Evolutionary conservation across 2,888 invertebrate species (phyloP).

Genomic region (Sarcophaga carnaria): DNA sequence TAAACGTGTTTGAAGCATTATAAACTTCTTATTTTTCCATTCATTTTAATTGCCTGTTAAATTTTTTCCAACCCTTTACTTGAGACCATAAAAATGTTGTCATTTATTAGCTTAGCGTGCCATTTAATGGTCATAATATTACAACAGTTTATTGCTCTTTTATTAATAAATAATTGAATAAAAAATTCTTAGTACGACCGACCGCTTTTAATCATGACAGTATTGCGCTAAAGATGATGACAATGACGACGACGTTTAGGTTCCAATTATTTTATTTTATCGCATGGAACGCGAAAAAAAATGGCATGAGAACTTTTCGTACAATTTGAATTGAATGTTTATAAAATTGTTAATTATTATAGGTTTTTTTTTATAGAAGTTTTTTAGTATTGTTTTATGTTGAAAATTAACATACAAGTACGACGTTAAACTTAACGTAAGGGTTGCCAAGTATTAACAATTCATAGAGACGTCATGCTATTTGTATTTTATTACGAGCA

Average conservation of each 20-base stretch:
- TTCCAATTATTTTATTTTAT: slow-evolving; percentile 29
- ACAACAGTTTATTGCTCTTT: neutral
- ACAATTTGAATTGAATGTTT: neutral
- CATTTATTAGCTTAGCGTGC: neutral
- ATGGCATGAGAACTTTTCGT: slow-evolving; percentile 38
- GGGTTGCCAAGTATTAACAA: neutral
- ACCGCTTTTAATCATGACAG: slow-evolving; percentile 4
- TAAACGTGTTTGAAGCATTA: too few relatives aligned
- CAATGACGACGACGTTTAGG: slow-evolving; percentile 5
- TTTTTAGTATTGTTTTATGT: slow-evolving; percentile 1
- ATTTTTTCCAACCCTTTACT: neutral
- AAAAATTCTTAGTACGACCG: neutral
- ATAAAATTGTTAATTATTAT: neutral
- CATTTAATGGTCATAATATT: neutral
- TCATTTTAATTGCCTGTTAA: neutral
- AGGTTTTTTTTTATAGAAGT: slow-evolving; percentile 1
- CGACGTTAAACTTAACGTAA: neutral
- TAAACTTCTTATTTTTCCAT: too few relatives aligned
- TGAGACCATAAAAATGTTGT: neutral
- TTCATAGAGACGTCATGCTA: neutral
- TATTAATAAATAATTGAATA: neutral
- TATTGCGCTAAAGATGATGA: neutral
- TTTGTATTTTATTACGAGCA: neutral
- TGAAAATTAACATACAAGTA: slow-evolving; percentile 4
- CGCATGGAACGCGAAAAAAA: slow-evolving; percentile 16